phyloP scores from a whole-genome alignment of 2,797 vertebrate genomes.

The Leptodactylus fallax region DNA sequence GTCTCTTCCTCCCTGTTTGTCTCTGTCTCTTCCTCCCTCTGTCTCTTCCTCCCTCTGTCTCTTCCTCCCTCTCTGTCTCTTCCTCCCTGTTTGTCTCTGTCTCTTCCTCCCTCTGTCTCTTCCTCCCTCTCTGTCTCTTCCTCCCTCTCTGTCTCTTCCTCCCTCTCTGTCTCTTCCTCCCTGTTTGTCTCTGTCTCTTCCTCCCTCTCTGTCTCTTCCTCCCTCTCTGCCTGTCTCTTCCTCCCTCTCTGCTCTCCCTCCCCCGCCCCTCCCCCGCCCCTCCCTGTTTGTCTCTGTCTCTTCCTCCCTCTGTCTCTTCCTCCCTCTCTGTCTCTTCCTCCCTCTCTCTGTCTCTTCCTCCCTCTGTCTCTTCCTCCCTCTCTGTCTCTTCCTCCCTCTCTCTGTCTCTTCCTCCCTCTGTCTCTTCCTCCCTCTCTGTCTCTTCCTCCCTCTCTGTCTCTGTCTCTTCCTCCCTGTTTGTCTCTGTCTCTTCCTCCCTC shows the following conservation, averaged over 20 bases:
- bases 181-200: neutral
- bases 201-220: neutral
- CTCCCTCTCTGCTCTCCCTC: too few relatives aligned
- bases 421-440: too few relatives aligned
- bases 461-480: neutral
- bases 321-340: neutral
- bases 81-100: neutral
- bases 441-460: neutral
- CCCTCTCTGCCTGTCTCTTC: too few relatives aligned
- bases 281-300: too few relatives aligned
- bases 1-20: neutral
- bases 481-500: neutral
- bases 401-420: neutral
- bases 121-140: neutral
- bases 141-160: too few relatives aligned
- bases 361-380: neutral
- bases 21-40: neutral
- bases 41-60: neutral
- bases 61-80: neutral
- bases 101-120: neutral
- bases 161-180: too few relatives aligned
- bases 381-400: neutral
- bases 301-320: too few relatives aligned
- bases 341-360: neutral
- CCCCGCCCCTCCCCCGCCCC: too few relatives aligned